Evolutionary conservation across 2,113 vertebrate genomes (phyloP).

Genomic region (Dasyprocta punctata): DNA sequence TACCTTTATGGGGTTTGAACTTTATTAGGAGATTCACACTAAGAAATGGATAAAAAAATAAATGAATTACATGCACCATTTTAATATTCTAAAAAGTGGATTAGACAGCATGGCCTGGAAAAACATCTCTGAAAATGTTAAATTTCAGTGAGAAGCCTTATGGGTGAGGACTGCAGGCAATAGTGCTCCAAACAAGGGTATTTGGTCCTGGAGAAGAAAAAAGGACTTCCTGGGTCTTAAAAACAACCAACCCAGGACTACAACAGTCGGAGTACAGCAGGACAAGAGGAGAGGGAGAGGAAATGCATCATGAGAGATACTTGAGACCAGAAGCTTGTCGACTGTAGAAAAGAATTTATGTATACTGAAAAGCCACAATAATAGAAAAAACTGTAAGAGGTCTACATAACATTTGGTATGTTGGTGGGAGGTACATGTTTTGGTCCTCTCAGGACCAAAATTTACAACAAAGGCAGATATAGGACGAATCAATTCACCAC

Average conservation of each 20-base stretch:
- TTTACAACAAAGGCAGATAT: neutral
- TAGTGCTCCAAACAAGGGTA: neutral
- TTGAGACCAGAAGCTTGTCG: neutral
- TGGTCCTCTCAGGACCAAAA: neutral
- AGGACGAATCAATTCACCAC: neutral
- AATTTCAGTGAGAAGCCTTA: neutral
- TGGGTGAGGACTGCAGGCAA: neutral
- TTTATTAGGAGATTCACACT: neutral
- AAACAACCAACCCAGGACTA: neutral
- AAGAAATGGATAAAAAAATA: neutral
- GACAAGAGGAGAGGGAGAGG: neutral
- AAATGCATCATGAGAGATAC: neutral
- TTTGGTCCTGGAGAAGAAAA: fast-evolving
- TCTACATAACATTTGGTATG: neutral
- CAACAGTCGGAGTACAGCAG: neutral
- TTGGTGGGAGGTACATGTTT: neutral
- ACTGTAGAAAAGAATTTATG: neutral
- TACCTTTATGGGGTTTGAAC: neutral
- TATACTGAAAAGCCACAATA: neutral
- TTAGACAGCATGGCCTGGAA: neutral
- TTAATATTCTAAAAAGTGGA: neutral
- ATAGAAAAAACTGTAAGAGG: neutral
- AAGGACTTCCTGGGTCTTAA: neutral
- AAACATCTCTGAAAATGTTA: neutral
- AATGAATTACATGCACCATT: neutral